These are phyloP conservation scores for Teleopsis dalmanni DNA, from an alignment of 1,140 invertebrate species.

Conservation along the genomic window DNA sequence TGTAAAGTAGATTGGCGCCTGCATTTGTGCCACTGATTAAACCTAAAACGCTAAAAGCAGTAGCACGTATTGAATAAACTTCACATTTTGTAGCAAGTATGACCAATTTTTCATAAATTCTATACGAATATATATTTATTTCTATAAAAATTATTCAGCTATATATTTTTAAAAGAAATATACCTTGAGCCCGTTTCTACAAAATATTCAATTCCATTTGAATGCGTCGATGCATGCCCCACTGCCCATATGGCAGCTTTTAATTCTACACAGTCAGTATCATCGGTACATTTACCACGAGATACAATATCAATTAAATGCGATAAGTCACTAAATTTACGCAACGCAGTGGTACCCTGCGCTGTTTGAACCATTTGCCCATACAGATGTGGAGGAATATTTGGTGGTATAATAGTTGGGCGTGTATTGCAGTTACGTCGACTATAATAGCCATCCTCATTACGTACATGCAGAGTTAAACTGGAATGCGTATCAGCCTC, in stretches of 20 bases:
- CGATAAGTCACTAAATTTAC: slow-evolving; percentile 45
- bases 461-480: slow-evolving; percentile 73
- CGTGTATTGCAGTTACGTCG: slow-evolving; percentile 48
- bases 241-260: slow-evolving; percentile 88
- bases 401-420: slow-evolving; percentile 40
- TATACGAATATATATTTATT: slow-evolving; percentile 12
- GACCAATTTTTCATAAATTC: slow-evolving; percentile 39
- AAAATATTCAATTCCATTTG: slow-evolving; percentile 64
- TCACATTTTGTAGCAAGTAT: slow-evolving; percentile 66
- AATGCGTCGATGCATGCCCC: slow-evolving; percentile 72
- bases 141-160: not conserved
- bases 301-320: slow-evolving; percentile 46
- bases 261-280: slow-evolving; percentile 61
- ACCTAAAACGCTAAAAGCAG: slow-evolving; percentile 80
- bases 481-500: slow-evolving; percentile 83
- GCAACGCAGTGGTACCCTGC: slow-evolving; percentile 61
- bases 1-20: slow-evolving; percentile 67
- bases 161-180: slow-evolving; percentile 1
- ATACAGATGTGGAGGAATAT: slow-evolving; percentile 78
- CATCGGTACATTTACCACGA: slow-evolving; percentile 50
- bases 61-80: slow-evolving; percentile 80
- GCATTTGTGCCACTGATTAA: slow-evolving; percentile 72
- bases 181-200: slow-evolving; percentile 45
- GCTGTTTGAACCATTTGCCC: slow-evolving; percentile 76
- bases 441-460: slow-evolving; percentile 71